Evolutionary conservation across 2,113 vertebrate species (phyloP).

Genomic region (Catharus bicknelli): DNA sequence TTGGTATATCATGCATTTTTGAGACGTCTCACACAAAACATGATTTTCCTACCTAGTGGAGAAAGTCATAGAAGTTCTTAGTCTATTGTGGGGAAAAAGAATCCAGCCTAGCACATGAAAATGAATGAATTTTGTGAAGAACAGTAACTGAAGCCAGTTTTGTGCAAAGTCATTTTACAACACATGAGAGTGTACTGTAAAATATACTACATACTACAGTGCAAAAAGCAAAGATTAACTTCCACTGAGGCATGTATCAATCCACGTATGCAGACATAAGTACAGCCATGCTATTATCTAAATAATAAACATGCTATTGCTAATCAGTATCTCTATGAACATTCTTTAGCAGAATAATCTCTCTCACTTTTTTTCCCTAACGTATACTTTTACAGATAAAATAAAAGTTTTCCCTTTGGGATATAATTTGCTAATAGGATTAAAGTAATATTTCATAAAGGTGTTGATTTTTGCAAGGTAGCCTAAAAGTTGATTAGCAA

Average conservation of each 20-base stretch:
- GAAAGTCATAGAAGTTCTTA: neutral
- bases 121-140: neutral
- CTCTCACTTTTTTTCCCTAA: neutral
- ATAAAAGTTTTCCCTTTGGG: conserved; percentile 30
- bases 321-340: neutral
- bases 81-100: neutral
- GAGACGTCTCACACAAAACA: neutral
- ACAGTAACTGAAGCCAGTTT: neutral
- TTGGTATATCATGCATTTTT: neutral
- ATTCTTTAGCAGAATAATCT: conserved; percentile 3
- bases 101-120: neutral
- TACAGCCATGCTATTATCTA: neutral
- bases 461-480: conserved; percentile 66
- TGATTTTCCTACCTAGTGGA: neutral
- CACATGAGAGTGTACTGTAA: neutral
- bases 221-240: neutral
- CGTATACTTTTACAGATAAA: neutral
- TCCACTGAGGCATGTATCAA: neutral
- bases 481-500: conserved; percentile 74
- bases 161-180: neutral
- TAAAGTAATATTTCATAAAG: conserved; percentile 59
- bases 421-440: conserved; percentile 42
- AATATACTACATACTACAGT: neutral
- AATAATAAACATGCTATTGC: neutral
- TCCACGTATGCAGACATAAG: neutral